Base-by-base conservation (phyloP, 1,140 invertebrate species). In the Rhagoletis pomonella region DNA sequence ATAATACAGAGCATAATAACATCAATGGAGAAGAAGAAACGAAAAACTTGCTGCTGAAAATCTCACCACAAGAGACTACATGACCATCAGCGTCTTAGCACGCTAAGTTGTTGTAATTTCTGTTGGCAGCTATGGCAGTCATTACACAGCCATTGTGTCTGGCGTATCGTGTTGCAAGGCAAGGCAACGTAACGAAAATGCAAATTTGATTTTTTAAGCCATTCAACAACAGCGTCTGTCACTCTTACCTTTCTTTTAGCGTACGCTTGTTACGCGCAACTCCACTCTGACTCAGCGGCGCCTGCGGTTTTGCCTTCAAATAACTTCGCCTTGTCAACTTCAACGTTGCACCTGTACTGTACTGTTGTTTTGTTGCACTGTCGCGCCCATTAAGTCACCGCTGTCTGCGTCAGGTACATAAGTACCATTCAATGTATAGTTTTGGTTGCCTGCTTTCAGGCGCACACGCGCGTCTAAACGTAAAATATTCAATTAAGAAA, bases 401-500 rank as follows among this genome's bases (percentile, higher is more conserved):
- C 73, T 55, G 44, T 19, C 47, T 10, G 17, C 17, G 17, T 42
- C 39, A 67, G 42, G 10, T 44, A 9, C 50, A 55, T 4, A 1
- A 81, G 73, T 81, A 19, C 73, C 50, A 17, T 81, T 81, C 73
- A 6, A 81, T 81, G 73, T n/a, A n/a, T 29, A 2, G 29, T 84
- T 85, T 85, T 44, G 2, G n/a, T 62, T 59, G 85, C 85, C 60
- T 86, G 58, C 85, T 86, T 62, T 86, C n/a, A 47, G 85, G 85
- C 59, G 84, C 84, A 64, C 69, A 77, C 47, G 69, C 69, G 73
- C 73, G 47, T 55, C 73, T 81, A 81, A 81, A 81, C 62, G 85
- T 86, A 86, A 86, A 60, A 86, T 86, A 86, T 86, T 86, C 85
- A 86, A 86, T 86, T 86, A 86, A 65, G 85, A 64, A 86, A 86